Percentiles rank a stretch among this genome's conserved stretches.
Conservation (phyloP, 2,797 vertebrate species). For the Tangara arthus region DNA sequence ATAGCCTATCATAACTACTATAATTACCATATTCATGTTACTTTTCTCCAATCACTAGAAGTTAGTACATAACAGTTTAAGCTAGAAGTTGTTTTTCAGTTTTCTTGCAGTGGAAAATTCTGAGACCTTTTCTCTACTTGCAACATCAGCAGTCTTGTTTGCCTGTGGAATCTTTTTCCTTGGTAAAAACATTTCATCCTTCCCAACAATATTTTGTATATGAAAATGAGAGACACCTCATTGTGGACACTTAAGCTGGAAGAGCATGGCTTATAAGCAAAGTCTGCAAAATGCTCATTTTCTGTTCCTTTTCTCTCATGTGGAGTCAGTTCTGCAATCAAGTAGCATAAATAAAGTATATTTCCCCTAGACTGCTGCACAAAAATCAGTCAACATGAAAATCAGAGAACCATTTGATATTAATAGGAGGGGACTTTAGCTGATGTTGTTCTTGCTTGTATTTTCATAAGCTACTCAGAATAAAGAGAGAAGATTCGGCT, state of each 20-base stretch:
- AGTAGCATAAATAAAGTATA: neutral
- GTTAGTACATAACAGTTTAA: no score
- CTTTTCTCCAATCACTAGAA: neutral
- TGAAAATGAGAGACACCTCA: neutral
- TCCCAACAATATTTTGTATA: neutral
- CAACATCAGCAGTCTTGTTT: neutral
- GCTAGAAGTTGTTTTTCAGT: no score
- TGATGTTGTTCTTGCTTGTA: neutral
- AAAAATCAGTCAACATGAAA: neutral
- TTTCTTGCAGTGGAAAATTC: no score
- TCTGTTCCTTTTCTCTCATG: neutral
- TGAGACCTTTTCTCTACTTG: neutral
- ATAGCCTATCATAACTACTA: neutral
- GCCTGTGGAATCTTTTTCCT: neutral
- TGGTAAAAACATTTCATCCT: neutral
- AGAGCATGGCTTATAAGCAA: neutral
- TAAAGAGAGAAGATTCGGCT: neutral
- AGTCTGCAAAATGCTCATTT: neutral
- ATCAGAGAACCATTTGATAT: neutral
- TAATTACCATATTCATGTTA: neutral
- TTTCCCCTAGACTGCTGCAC: neutral
- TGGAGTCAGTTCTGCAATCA: neutral
- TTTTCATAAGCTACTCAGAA: neutral
- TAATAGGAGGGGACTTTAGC: neutral
- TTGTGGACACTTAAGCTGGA: neutral